A percentile compares a stretch with the other conserved stretches of the same genome.
Evolutionary conservation across 2,797 vertebrate genomes (phyloP).

Genomic region (Argentina silus): DNA sequence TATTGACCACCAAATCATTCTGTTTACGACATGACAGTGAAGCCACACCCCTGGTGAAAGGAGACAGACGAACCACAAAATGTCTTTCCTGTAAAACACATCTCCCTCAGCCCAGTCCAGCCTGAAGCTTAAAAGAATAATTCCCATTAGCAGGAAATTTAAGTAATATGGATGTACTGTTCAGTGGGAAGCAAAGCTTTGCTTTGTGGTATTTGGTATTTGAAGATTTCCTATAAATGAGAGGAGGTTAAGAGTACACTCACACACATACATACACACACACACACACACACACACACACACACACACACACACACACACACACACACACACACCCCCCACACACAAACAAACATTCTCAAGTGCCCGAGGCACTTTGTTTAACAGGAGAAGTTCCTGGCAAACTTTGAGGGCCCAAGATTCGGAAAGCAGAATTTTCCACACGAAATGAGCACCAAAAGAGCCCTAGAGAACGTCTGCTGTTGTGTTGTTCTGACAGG

Average conservation of each 20-base stretch:
- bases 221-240: too few relatives aligned
- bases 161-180: neutral
- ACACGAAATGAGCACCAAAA: constrained; percentile 29
- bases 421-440: constrained; percentile 28
- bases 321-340: neutral
- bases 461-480: constrained; percentile 24
- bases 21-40: constrained; percentile 35
- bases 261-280: neutral
- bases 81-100: constrained; percentile 38
- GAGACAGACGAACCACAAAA: constrained; percentile 22
- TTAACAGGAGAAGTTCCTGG: constrained; percentile 42
- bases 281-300: constrained; percentile 1
- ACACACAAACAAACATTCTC: neutral
- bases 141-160: neutral
- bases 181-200: too few relatives aligned
- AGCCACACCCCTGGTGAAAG: constrained; percentile 5
- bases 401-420: constrained; percentile 29
- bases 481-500: constrained; percentile 32
- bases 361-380: constrained; percentile 22
- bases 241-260: neutral
- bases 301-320: constrained; percentile 4
- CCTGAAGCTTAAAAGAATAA: neutral
- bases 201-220: too few relatives aligned
- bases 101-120: constrained; percentile 9
- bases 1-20: constrained; percentile 37